phyloP scores from a whole-genome alignment of 2,888 invertebrate species.

The Aspidapion aeneum region DNA sequence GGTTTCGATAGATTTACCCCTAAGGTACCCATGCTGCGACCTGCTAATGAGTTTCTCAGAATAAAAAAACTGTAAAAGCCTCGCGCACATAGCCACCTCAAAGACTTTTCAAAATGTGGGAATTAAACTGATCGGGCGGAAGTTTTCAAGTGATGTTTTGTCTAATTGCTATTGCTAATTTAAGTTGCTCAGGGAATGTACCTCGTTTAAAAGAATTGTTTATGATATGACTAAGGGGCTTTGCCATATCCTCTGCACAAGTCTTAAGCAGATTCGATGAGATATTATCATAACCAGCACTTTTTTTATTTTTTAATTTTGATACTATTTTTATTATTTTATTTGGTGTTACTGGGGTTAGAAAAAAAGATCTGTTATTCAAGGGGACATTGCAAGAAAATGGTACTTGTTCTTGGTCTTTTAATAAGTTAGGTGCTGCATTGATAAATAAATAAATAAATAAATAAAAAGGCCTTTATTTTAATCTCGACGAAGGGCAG shows the following conservation, averaged over 20 bases:
- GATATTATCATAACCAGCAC: conserved; percentile 5
- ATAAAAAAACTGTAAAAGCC: not conserved
- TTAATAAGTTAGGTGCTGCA: not conserved
- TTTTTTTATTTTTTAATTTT: conserved; percentile 7
- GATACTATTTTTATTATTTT: not conserved
- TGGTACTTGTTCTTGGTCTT: too few relatives aligned
- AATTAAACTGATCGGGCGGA: conserved; percentile 1
- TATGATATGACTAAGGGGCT: not conserved
- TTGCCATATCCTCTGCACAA: not conserved
- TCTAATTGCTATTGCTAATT: not conserved
- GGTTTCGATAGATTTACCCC: not conserved
- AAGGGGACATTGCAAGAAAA: not conserved
- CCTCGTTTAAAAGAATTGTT: conserved; percentile 7
- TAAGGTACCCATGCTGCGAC: not conserved
- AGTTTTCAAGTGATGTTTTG: not conserved
- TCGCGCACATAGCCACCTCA: not conserved
- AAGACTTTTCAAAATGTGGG: conserved; percentile 5
- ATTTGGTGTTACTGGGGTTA: not conserved
- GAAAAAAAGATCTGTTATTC: not conserved
- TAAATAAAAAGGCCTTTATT: too few relatives aligned
- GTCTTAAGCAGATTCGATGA: conserved; percentile 1
- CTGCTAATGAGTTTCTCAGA: not conserved
- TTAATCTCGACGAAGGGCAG: too few relatives aligned
- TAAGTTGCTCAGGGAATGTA: conserved; percentile 1
- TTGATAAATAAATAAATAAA: too few relatives aligned